phyloP scores from a whole-genome alignment of 2,113 vertebrate species.

The Gasterosteus aculeatus region DNA sequence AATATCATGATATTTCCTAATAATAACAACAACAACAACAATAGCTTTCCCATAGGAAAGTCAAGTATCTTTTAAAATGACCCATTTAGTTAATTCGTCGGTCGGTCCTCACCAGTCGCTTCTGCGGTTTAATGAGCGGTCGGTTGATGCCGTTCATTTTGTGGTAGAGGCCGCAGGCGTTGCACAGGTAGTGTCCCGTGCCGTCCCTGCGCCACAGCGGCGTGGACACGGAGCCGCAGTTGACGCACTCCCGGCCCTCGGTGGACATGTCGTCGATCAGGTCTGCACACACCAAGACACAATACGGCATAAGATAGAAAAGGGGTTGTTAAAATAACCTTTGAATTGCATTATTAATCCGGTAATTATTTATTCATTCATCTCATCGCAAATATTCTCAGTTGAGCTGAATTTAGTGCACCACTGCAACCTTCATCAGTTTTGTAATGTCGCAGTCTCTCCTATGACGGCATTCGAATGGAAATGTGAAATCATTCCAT shows the following conservation, averaged over 20 bases:
- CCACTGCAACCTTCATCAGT: neutral
- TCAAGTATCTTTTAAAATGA: neutral
- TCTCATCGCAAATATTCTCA: neutral
- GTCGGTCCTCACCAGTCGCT: slow-evolving; percentile 88
- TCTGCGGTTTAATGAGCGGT: slow-evolving; percentile 94
- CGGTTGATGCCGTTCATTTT: slow-evolving; percentile 98
- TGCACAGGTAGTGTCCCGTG: slow-evolving; percentile 97
- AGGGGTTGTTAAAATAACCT: neutral
- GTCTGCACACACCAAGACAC: slow-evolving; percentile 70
- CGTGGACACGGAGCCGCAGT: slow-evolving; percentile 96
- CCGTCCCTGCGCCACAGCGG: slow-evolving; percentile 97
- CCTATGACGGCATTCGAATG: too few relatives aligned
- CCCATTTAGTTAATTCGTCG: neutral
- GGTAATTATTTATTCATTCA: neutral
- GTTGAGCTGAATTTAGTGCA: neutral
- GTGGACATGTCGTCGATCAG: slow-evolving; percentile 88
- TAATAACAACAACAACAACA: too few relatives aligned
- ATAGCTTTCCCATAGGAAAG: too few relatives aligned
- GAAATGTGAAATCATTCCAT: too few relatives aligned
- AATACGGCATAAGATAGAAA: neutral
- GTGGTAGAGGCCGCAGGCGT: slow-evolving; percentile 98
- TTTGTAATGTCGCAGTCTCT: neutral
- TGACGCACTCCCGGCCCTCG: slow-evolving; percentile 95
- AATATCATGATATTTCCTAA: too few relatives aligned
- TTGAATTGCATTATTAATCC: neutral